Evolutionary conservation across 1,140 invertebrate genomes (phyloP).

Genomic region (Penaeus indicus): DNA sequence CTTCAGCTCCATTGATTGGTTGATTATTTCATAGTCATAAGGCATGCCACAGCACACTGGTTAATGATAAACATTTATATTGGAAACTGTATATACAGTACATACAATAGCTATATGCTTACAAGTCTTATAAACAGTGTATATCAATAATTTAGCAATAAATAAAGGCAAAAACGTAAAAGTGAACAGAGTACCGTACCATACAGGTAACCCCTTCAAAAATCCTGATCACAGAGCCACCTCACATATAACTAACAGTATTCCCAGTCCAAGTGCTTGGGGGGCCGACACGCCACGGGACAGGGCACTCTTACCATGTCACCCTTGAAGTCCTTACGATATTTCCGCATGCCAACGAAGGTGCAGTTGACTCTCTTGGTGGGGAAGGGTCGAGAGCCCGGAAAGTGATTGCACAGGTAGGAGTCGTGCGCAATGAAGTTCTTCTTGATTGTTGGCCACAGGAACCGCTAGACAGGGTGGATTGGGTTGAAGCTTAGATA

Average conservation of each 20-base stretch:
- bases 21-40: too few relatives aligned
- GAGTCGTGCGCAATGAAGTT: conserved; percentile 49
- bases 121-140: too few relatives aligned
- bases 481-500: not conserved
- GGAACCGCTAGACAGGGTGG: conserved; percentile 19
- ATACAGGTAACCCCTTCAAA: too few relatives aligned
- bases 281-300: conserved; percentile 38
- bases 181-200: too few relatives aligned
- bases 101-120: too few relatives aligned
- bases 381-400: conserved; percentile 49
- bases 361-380: conserved; percentile 19
- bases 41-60: too few relatives aligned
- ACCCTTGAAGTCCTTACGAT: not conserved
- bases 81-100: too few relatives aligned
- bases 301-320: conserved; percentile 34
- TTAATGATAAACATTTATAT: too few relatives aligned
- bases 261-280: conserved; percentile 37
- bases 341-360: conserved; percentile 49
- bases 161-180: too few relatives aligned
- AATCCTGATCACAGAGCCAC: too few relatives aligned
- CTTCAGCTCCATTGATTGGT: too few relatives aligned
- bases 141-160: too few relatives aligned
- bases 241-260: conserved; percentile 25
- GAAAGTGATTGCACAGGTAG: conserved; percentile 42
- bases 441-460: conserved; percentile 49